phyloP scores from a whole-genome alignment of 2,888 invertebrate genomes.

The Agrochola macilenta region DNA sequence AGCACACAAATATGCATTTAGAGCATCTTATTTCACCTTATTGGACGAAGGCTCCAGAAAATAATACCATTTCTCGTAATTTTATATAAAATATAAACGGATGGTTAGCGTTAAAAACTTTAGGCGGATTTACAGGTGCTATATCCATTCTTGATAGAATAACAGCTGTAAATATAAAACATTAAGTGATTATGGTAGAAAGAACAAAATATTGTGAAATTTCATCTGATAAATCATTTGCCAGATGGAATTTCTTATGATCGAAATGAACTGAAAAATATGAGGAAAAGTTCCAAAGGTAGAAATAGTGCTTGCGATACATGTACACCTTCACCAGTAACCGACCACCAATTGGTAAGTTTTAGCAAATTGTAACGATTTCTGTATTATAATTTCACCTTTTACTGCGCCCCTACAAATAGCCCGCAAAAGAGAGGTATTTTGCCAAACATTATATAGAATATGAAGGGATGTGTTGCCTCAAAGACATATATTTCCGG shows the following conservation, averaged over 20 bases:
- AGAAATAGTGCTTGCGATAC: constrained; percentile 22
- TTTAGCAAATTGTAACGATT: neutral
- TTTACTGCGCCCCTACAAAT: constrained; percentile 42
- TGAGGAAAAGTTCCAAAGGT: neutral
- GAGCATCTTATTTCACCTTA: constrained; percentile 36
- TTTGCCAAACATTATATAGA: constrained; percentile 34
- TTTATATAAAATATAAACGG: constrained; percentile 32
- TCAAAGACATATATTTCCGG: constrained; percentile 46
- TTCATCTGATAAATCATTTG: neutral
- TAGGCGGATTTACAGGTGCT: constrained; percentile 9
- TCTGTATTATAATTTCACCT: constrained; percentile 44
- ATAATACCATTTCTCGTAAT: constrained; percentile 11
- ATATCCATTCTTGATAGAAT: constrained; percentile 25
- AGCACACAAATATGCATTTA: constrained; percentile 11
- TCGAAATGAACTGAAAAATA: neutral
- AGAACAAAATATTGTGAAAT: neutral
- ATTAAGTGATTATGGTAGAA: neutral
- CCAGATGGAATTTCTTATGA: neutral
- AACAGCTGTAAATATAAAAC: constrained; percentile 23
- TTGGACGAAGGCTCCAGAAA: constrained; percentile 30
- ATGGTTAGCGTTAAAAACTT: constrained; percentile 32
- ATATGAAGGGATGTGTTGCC: constrained; percentile 55
- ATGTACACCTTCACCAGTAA: constrained; percentile 39
- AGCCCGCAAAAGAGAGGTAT: constrained; percentile 51
- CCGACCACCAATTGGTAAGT: constrained; percentile 8